Conservation (phyloP, 2,888 invertebrate genomes). For the Epinotia ramella region DNA sequence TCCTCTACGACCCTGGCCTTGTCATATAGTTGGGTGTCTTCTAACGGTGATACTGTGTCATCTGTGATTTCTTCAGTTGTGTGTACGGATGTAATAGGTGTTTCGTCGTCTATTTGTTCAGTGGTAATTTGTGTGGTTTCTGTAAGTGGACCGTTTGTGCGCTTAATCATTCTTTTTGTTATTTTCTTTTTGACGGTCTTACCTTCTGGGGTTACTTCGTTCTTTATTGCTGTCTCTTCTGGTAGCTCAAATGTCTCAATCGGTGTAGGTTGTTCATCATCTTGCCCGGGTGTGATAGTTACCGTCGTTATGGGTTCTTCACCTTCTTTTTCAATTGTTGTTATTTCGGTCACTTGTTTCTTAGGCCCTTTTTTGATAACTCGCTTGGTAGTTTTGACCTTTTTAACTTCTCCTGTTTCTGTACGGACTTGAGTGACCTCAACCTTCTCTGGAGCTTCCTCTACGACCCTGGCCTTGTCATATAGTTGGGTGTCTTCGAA, state of each 20-base stretch:
- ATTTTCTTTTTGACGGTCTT: constrained; percentile 56
- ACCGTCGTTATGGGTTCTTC: constrained; percentile 1
- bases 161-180: constrained; percentile 66
- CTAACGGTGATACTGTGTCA: constrained; percentile 51
- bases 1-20: constrained; percentile 53
- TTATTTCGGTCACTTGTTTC: background rate
- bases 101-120: constrained; percentile 52
- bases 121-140: constrained; percentile 49
- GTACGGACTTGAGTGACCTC: constrained; percentile 23
- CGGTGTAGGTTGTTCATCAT: background rate
- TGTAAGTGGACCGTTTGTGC: constrained; percentile 60
- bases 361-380: background rate
- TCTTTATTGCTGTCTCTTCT: constrained; percentile 56
- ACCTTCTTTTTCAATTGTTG: constrained; percentile 6
- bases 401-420: constrained; percentile 13
- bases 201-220: constrained; percentile 56
- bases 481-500: constrained; percentile 51
- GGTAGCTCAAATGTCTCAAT: constrained; percentile 48
- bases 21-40: constrained; percentile 51
- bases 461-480: constrained; percentile 55
- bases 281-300: background rate
- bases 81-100: constrained; percentile 19
- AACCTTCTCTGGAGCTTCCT: constrained; percentile 47
- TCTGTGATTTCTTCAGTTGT: constrained; percentile 52
- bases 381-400: background rate